Percentiles rank a stretch among this genome's conserved stretches.
These are phyloP conservation scores for Dynastes maya DNA, from an alignment of 2,888 invertebrate genomes.

Conservation along the genomic window DNA sequence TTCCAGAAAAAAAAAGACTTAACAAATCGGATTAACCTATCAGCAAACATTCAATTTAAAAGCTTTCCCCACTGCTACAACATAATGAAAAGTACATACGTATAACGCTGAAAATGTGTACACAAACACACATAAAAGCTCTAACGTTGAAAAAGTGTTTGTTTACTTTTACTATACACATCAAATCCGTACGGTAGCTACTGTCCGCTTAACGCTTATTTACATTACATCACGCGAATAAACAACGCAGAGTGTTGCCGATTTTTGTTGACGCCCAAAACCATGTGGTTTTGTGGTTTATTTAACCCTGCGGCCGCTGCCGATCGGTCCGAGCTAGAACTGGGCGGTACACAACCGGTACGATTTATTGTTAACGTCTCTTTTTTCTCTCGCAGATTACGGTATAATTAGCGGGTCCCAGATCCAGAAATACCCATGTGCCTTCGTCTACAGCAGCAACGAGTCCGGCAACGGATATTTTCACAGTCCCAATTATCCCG, in stretches of 20 bases:
- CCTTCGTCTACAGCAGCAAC: conserved; percentile 91
- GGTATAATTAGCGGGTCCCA: conserved; percentile 89
- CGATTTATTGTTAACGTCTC: background rate
- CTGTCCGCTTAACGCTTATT: background rate
- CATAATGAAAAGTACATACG: too few species aligned
- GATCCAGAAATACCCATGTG: conserved; percentile 84
- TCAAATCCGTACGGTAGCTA: background rate
- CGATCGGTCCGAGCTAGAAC: background rate
- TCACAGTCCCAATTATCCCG: conserved; percentile 92
- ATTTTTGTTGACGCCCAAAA: background rate
- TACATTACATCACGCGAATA: conserved; percentile 10
- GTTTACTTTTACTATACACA: background rate
- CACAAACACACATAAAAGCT: too few species aligned
- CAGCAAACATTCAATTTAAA: too few species aligned
- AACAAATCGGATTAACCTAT: too few species aligned
- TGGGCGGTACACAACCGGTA: background rate
- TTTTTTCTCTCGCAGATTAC: conserved; percentile 78
- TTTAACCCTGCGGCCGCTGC: background rate
- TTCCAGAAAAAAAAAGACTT: too few species aligned
- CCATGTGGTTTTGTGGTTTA: background rate
- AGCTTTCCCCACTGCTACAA: too few species aligned
- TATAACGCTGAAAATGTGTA: too few species aligned
- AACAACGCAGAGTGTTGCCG: background rate
- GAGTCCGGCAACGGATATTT: conserved; percentile 86
- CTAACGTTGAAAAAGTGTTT: background rate